Evolutionary conservation across 2,797 vertebrate species (phyloP).

Genomic region (Microhierax caerulescens): DNA sequence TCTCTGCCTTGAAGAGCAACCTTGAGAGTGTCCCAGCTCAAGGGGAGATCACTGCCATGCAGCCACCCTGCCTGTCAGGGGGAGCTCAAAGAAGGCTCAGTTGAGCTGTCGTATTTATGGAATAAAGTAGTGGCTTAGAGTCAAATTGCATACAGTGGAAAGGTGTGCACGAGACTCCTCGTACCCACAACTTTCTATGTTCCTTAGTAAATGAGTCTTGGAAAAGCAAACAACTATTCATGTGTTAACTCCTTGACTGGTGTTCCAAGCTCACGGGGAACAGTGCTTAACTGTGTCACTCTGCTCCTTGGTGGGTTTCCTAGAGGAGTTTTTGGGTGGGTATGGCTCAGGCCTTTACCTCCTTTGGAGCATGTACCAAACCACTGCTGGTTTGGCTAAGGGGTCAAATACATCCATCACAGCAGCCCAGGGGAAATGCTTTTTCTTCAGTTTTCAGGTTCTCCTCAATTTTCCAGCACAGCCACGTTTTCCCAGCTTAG

Average conservation of each 20-base stretch:
- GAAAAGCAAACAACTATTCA: background rate
- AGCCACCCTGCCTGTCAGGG: background rate
- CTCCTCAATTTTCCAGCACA: background rate
- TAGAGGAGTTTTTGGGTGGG: background rate
- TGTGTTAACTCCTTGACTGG: background rate
- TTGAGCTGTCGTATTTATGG: background rate
- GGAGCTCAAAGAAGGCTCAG: background rate
- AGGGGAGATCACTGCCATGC: background rate
- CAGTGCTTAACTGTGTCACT: accelerated
- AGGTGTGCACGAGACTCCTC: background rate
- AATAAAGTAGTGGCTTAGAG: background rate
- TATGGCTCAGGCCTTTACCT: background rate
- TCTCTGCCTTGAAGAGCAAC: background rate
- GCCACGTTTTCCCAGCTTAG: accelerated
- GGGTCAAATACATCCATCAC: accelerated
- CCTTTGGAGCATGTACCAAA: background rate
- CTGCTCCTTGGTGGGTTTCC: background rate
- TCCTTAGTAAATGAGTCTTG: background rate
- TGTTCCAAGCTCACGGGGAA: background rate
- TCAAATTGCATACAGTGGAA: background rate
- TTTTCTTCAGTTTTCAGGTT: background rate
- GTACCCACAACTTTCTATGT: background rate
- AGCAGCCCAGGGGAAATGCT: background rate
- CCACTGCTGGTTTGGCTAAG: background rate
- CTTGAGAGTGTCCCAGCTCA: background rate